Base-by-base conservation (phyloP, 2,113 vertebrate genomes). In the Pholis gunnellus region DNA sequence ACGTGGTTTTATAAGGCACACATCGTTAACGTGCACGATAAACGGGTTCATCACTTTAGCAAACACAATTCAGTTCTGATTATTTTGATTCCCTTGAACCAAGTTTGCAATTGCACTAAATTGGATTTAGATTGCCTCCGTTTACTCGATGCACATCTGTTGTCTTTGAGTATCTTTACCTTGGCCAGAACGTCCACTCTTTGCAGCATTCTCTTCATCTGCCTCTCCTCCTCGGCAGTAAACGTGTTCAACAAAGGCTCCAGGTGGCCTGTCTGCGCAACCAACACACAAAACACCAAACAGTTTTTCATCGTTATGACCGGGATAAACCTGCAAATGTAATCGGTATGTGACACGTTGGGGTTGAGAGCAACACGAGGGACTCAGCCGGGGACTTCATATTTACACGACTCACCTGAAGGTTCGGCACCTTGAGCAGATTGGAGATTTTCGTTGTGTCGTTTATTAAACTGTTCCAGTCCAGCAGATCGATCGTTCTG, bases 131-230 rank as follows among this genome's bases (percentile, higher is more conserved):
- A n/a, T 40, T 27, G 31, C 31, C 31, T 31, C 31, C 4, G 31
- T 31, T 67, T 25, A 1, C 2, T 42, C 63, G 25, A 65, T 44
- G 6, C 1, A 25, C 2, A 17, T 34, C 0, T 27, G 0, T 65
- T 78, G 46, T 9, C 14, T 63, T n/a, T 25, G 1, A 11, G 17
- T 25, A 50, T 20, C 6, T 71, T 88, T 29, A 99, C 98, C 92
- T 97, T 97, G 25, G 97, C 97, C 14, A 99, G 93, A 31, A 97
- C 3, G 0, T 98, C 97, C 88, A 99, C 93, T 75, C 97, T 96
- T 90, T 99, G 97, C 6, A 99, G 91, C 95, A 99, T 96, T 68
- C 98, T 94, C 46, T 96, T 97, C 98, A 99, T 96, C 95, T 99
- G 98, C 64, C 78, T 89, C 46, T 99, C 97, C 78, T 99, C 97